These are phyloP conservation scores for Gopherus flavomarginatus DNA, from an alignment of 2,113 vertebrate genomes.

Conservation along the genomic window DNA sequence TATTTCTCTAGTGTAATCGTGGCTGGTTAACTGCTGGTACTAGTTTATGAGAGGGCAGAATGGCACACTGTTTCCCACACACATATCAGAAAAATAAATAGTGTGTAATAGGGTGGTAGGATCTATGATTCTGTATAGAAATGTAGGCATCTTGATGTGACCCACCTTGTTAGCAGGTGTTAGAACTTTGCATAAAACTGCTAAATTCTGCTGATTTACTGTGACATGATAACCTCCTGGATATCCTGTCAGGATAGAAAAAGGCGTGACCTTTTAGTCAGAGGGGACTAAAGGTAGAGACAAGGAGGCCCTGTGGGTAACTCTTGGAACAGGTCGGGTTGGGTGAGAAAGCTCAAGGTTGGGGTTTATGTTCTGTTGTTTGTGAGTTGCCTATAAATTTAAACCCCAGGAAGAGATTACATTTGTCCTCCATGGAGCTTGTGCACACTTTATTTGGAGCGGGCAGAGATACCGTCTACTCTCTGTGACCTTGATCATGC, in stretches of 20 bases:
- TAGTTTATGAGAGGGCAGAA: slow-evolving; percentile 15
- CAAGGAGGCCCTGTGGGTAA: not conserved
- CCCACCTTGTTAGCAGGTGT: slow-evolving; percentile 3
- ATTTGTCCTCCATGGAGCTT: not conserved
- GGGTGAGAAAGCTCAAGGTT: not conserved
- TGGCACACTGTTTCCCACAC: not conserved
- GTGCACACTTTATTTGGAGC: not conserved
- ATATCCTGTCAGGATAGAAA: not conserved
- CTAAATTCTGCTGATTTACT: not conserved
- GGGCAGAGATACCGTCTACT: not conserved
- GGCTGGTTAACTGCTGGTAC: slow-evolving; percentile 3
- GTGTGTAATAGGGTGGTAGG: not conserved
- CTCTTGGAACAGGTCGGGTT: not conserved
- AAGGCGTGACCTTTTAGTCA: not conserved
- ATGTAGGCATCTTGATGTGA: not conserved
- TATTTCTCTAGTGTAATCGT: not conserved
- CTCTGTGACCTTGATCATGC: not conserved
- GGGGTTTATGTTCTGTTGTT: not conserved
- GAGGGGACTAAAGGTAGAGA: not conserved
- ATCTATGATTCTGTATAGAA: not conserved
- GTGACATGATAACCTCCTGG: not conserved
- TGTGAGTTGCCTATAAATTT: not conserved
- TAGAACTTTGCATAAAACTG: not conserved
- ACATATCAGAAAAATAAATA: not conserved
- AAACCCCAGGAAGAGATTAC: not conserved